Base-by-base conservation (phyloP, 2,888 invertebrate genomes). In the Agriopis marginaria region DNA sequence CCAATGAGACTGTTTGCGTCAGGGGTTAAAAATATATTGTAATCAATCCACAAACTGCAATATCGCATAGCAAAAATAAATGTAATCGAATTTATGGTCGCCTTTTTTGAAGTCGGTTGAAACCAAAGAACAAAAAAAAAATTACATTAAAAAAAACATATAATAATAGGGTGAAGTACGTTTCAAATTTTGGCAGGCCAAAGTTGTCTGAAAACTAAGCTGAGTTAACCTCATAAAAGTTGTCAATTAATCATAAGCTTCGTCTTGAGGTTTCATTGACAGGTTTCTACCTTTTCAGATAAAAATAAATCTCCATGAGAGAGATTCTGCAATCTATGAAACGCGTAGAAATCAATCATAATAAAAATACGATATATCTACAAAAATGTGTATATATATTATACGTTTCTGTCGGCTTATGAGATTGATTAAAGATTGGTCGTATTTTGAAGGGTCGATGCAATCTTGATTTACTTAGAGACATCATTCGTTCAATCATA, bases 401-500 rank as follows among this genome's bases (percentile, higher is more conserved):
- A n/a, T 10, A 17, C 1, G 3, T 50, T 17, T 17, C 17, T 23
- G 10, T 50, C 9, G 32, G 11, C 11, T 51, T 32, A 51, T 32
- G 7, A 32, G 53, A 32, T 53, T 53, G 50, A 50, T 17, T 0
- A 17, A 53, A 32, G 47, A 12, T 47, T n/a, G 10, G 3, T 23
- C 51, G 40, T 39, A 5, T 7, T 14, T 14, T 7, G 49, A 50
- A 50, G 8, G 17, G 9, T 14, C 1, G n/a, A 50, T 9, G n/a
- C 32, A 32, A 32, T 47, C 47, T 47, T n/a, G 32, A 47, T 47
- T 50, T 3, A 17, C 8, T 14, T 17, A 8, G 50, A 50, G 14
- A 50, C 9, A 47, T 51, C 47, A 47, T 53, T 53, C 23, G 53
- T 62, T 8, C 10, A 11, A 61, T 51, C 42, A 42, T 61, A 17